A percentile compares a stretch with the other conserved stretches of the same genome.
phyloP scores from a whole-genome alignment of 1,140 invertebrate genomes.

The Procambarus virginalis region DNA sequence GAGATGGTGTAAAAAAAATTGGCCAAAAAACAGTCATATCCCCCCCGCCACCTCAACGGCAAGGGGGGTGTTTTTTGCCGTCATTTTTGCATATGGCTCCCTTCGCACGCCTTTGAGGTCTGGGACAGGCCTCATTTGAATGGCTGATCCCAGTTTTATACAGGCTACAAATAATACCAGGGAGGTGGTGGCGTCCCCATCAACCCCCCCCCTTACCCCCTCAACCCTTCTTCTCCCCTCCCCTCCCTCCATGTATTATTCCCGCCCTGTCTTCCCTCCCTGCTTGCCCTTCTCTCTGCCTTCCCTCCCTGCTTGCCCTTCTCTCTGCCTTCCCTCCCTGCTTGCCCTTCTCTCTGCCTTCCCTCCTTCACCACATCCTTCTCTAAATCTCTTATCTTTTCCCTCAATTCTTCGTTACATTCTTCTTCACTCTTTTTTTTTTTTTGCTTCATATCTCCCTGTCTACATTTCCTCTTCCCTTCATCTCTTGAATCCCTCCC shows the following conservation, averaged over 20 bases:
- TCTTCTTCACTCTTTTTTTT: background rate
- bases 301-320: no score
- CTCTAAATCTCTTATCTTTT: no score
- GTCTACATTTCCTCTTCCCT: background rate
- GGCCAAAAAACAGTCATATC: conserved; percentile 15
- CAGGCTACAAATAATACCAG: conserved; percentile 55
- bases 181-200: conserved; percentile 15
- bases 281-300: no score
- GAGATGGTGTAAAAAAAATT: background rate
- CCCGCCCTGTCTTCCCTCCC: no score
- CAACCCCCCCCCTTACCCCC: background rate
- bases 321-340: no score
- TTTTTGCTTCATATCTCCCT: background rate
- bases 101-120: conserved; percentile 52
- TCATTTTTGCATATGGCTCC: conserved; percentile 59
- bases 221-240: background rate
- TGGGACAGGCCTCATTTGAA: conserved; percentile 49
- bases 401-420: no score
- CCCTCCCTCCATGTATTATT: background rate
- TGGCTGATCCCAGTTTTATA: conserved; percentile 55
- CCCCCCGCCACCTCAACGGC: conserved; percentile 45
- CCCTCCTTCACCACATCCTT: no score
- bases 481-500: background rate
- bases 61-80: conserved; percentile 39
- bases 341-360: no score